Evolutionary conservation across 2,797 vertebrate species (phyloP), one percentile per base, ranked within the genome.

Genomic region (Aviceda cuculoides): DNA sequence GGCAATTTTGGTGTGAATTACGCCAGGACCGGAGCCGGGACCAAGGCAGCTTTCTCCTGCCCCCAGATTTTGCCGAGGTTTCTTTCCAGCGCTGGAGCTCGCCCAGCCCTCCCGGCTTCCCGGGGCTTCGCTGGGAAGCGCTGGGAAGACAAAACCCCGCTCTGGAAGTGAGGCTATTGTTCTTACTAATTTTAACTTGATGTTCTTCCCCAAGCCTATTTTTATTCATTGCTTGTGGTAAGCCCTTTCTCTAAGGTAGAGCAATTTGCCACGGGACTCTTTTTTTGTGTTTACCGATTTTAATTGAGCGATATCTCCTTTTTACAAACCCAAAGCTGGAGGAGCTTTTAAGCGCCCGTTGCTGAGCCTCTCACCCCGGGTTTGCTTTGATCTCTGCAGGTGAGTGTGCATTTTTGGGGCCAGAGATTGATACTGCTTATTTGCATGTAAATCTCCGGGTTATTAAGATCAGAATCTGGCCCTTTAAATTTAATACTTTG

Each of bases 191-290:
- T 97, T 96, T 96, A 96, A 93, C 96, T 96, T 53, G 50, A 71
- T 96, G 93, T 94, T 97, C 92, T 93, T 94, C 91, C 86, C 93
- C 58, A 47, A 95, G 75, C 79, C 97, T 95, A 91, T 96, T 95
- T 96, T 95, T 97, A 95, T 95, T 94, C 97, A 94, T 96, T 86
- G 92, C 94, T 89, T 97, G 94, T 94, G 95, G 95, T 97, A 89
- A 96, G 94, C 84, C 50, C 84, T 94, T 95, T 96, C 94, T 97
- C 68, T 68, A 95, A 96, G 94, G 94, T 97, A 94, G 93, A 94
- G 87, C 79, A 97, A 94, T 96, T 97, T 95, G 93, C 83, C 84
- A 92, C 25, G 0, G 83, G 73, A 92, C 58, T 92, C 10, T 47
- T n/a, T 46, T 52, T 49, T 40, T 81, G 63, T 96, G 78, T 94